phyloP scores from a whole-genome alignment of 2,888 invertebrate species.

The Pyrrhia umbra region DNA sequence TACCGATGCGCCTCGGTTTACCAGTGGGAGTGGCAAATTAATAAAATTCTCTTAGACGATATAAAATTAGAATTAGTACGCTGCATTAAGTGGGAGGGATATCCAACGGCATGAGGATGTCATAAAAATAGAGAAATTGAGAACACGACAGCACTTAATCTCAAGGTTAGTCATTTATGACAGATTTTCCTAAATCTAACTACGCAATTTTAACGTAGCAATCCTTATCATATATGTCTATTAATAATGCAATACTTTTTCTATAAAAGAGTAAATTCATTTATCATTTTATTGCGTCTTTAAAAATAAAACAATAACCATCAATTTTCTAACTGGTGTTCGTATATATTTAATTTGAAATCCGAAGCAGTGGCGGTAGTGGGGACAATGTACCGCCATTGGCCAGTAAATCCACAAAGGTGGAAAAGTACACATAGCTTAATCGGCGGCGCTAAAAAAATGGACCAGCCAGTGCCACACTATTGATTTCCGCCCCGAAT shows the following conservation, averaged over 20 bases:
- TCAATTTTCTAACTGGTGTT: background rate
- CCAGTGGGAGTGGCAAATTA: constrained; percentile 36
- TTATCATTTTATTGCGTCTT: background rate
- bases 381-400: background rate
- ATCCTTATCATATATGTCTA: background rate
- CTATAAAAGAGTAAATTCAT: too few species aligned
- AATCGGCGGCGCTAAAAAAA: constrained; percentile 17
- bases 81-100: constrained; percentile 38
- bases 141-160: constrained; percentile 17
- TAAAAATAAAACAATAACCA: background rate
- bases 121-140: constrained; percentile 54
- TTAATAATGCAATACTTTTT: background rate
- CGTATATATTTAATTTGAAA: constrained; percentile 9
- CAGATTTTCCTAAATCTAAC: constrained; percentile 11
- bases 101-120: constrained; percentile 23
- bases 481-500: constrained; percentile 34
- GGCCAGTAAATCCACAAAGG: background rate
- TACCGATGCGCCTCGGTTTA: constrained; percentile 10
- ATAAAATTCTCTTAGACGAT: constrained; percentile 31
- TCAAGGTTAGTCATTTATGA: constrained; percentile 51
- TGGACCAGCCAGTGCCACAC: constrained; percentile 2
- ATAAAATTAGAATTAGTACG: constrained; percentile 52
- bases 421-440: background rate
- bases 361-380: constrained; percentile 17
- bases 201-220: background rate